Evolutionary conservation across 2,797 vertebrate genomes (phyloP), one percentile per base, ranked within the genome.

Genomic region (Myotis pilosus): DNA sequence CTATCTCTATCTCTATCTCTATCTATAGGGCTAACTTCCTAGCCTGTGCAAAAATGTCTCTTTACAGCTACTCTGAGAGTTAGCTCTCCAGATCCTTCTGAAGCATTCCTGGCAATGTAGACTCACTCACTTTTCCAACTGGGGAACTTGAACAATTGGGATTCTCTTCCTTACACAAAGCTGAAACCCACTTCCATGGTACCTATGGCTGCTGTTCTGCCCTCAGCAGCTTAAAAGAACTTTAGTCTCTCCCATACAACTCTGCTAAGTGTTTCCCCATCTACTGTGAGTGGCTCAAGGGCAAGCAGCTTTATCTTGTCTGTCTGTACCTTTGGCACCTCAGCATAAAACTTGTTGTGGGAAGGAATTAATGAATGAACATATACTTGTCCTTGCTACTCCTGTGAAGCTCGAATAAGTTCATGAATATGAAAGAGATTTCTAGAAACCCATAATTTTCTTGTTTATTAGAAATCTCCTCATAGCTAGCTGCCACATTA

Each of bases 391-490:
- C 16, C 51, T 71, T 68, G 83, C 38, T 85, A 64, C 53, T 78
- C 81, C 68, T 53, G 71, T 47, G 51, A 87, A 87, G 44, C 80
- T 78, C 1, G 8, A 44, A 78, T 41, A 38, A 91, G 53, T 69
- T 84, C 84, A 66, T 82, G 44, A 96, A 62, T 89, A 84, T 69
- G 49, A 90, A 96, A 88, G 36, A 91, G 4, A 15, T 36, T 74
- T 25, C 38, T 30, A 62, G 68, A 94, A 71, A 28, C 9, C 38
- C 41, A 68, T 87, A 92, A 82, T 92, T 88, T 95, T 41, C 13
- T 85, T 83, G 13, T 85, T 94, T 94, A 81, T 76, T 80, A 87
- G 79, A 69, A 83, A 87, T 12, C 30, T 84, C 51, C 71, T 94
- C 69, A 68, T 11, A 85, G 89, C 25, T 69, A 85, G 62, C 68